phyloP scores from a whole-genome alignment of 2,888 invertebrate genomes.

The Dione juno region DNA sequence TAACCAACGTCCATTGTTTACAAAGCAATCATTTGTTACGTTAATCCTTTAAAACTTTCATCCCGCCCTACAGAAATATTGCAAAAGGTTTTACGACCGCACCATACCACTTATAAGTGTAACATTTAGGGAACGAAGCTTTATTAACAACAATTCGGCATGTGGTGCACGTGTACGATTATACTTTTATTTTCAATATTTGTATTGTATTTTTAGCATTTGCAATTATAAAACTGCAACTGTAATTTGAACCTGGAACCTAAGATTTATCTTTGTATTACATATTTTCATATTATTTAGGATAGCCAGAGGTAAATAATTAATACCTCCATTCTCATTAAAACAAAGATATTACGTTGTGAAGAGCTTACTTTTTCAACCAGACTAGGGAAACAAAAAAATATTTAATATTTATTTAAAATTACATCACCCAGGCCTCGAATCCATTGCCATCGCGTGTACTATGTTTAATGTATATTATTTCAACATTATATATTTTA shows the following conservation, averaged over 20 bases:
- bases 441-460: too few species aligned
- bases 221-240: neutral
- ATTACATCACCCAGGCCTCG: too few species aligned
- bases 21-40: constrained; percentile 33
- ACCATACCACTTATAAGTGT: constrained; percentile 28
- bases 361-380: too few species aligned
- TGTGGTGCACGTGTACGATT: constrained; percentile 44
- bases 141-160: constrained; percentile 41
- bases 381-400: too few species aligned
- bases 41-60: constrained; percentile 38
- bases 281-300: too few species aligned
- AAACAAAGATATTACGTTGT: too few species aligned
- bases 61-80: constrained; percentile 40
- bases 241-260: neutral
- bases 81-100: constrained; percentile 40
- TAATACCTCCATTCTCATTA: too few species aligned
- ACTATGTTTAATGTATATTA: too few species aligned
- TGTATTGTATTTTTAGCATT: neutral
- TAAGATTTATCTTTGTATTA: too few species aligned
- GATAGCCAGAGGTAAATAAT: too few species aligned
- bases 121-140: constrained; percentile 27
- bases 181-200: constrained; percentile 17
- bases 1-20: constrained; percentile 24
- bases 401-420: too few species aligned
- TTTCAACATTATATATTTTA: neutral